Base-by-base conservation (phyloP, 2,113 vertebrate genomes). In the Cheilinus undulatus region DNA sequence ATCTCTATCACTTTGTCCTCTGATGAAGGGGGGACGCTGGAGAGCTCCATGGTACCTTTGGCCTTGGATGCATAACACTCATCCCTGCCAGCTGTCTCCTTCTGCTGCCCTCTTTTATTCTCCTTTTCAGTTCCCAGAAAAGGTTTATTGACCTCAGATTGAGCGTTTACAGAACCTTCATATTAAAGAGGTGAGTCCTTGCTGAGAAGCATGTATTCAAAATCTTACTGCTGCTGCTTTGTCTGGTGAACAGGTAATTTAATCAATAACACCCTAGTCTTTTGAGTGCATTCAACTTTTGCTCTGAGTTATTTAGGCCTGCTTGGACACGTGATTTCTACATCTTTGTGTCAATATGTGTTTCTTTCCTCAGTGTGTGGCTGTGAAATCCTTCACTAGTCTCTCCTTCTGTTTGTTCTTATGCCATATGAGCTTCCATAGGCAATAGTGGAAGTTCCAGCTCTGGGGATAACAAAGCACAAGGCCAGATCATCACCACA, bases 371-470 rank as follows among this genome's bases (percentile, higher is more conserved):
- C 14, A 28, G 26, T 59, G 24, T 56, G 9, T 28, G 27, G 15
- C 48, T 56, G 19, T 49, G 51, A 49, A n/a, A 59, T 17, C n/a
- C 30, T 73, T 69, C 40, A 32, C 36, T 77, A 51, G 17, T 50
- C 19, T 65, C 26, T 42, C 49, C 53, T 26, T 30, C 43, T 72
- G 75, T 80, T 86, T 68, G 78, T 66, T 80, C 38, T 48, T 10
- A 59, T 19, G 6, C 45, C 52, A 53, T 67, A 70, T 63, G 26
- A 19, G 27, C 56, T 68, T 20, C 70, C 48, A 63, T 61, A n/a
- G n/a, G n/a, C n/a, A n/a, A n/a, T n/a, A n/a, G n/a, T n/a, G n/a
- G 23, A 58, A 12, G 32, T 36, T 52, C 67, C 60, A 51, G 48
- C 68, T 11, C 49, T 45, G 15, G 53, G 76, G 78, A 80, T 64